Conservation (phyloP, 2,888 invertebrate species). For the Caenorhabditis panamensis region DNA sequence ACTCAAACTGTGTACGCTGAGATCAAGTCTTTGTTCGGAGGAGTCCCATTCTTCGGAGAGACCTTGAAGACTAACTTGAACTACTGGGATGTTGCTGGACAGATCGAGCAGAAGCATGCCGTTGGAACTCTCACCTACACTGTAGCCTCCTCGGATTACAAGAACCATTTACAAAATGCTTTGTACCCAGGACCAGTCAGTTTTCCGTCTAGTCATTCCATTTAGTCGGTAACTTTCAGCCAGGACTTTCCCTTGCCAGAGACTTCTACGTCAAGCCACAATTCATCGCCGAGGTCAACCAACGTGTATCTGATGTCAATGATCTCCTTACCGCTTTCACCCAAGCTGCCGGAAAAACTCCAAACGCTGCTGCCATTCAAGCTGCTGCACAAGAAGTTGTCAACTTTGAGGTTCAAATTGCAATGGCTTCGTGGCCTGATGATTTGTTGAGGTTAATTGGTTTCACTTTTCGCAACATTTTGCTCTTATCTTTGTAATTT, state of each 20-base stretch:
- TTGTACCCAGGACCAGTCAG: conserved; percentile 72
- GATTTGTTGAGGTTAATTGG: conserved; percentile 67
- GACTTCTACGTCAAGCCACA: conserved; percentile 76
- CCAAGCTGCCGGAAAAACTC: conserved; percentile 32
- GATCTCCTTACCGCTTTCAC: conserved; percentile 60
- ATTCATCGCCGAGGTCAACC: conserved; percentile 67
- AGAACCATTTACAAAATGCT: conserved; percentile 66
- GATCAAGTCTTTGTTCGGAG: conserved; percentile 61
- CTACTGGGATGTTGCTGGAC: conserved; percentile 60
- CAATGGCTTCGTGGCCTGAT: conserved; percentile 73
- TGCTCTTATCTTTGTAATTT: conserved; percentile 1
- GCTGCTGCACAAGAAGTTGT: conserved; percentile 57
- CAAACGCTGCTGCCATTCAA: conserved; percentile 36
- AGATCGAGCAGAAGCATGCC: conserved; percentile 67
- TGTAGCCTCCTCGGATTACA: conserved; percentile 73
- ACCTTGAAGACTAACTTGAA: conserved; percentile 31
- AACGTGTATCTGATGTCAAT: conserved; percentile 55
- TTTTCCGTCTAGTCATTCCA: no score
- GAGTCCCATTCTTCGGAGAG: conserved; percentile 66
- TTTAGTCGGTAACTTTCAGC: no score
- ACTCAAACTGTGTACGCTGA: conserved; percentile 41
- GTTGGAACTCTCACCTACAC: conserved; percentile 69
- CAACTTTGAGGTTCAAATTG: conserved; percentile 68
- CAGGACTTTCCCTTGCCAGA: conserved; percentile 65
- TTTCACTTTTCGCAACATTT: not conserved